phyloP scores from a whole-genome alignment of 2,888 invertebrate genomes.

The Cheilosia scutellata region DNA sequence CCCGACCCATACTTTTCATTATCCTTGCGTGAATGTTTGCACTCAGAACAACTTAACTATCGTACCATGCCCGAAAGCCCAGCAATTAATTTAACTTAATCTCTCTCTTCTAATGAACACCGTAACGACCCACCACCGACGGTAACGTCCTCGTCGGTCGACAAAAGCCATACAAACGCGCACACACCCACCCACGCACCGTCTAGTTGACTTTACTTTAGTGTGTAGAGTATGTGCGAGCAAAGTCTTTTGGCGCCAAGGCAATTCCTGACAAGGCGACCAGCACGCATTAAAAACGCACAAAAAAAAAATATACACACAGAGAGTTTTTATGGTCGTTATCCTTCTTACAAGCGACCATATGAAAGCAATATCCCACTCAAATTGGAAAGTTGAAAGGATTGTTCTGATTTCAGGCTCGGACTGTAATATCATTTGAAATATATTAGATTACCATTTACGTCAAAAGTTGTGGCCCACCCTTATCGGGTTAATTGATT shows the following conservation, averaged over 20 bases:
- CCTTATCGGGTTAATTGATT: conserved; percentile 63
- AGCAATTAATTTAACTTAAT: conserved; percentile 67
- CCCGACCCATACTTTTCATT: conserved; percentile 12
- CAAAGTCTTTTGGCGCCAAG: conserved; percentile 58
- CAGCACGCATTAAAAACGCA: conserved; percentile 5
- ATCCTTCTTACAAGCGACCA: conserved; percentile 10
- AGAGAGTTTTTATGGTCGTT: conserved; percentile 16
- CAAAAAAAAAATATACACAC: background rate
- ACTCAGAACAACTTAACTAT: conserved; percentile 48
- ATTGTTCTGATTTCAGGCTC: conserved; percentile 63
- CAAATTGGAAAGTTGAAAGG: conserved; percentile 53
- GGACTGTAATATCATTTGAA: conserved; percentile 44
- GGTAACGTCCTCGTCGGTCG: background rate
- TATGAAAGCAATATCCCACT: conserved; percentile 22
- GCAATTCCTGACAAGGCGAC: conserved; percentile 26
- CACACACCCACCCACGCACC: conserved; percentile 22
- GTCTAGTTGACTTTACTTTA: conserved; percentile 9
- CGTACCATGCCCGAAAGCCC: conserved; percentile 40
- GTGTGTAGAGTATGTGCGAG: conserved; percentile 24
- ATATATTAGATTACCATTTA: conserved; percentile 70
- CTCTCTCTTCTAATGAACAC: conserved; percentile 58
- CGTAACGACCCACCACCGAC: conserved; percentile 12
- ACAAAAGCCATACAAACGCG: conserved; percentile 51
- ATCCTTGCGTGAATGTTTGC: conserved; percentile 56
- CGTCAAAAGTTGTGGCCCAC: conserved; percentile 37